Base-by-base conservation (phyloP, 1,140 invertebrate genomes). In the Dermatophagoides farinae region DNA sequence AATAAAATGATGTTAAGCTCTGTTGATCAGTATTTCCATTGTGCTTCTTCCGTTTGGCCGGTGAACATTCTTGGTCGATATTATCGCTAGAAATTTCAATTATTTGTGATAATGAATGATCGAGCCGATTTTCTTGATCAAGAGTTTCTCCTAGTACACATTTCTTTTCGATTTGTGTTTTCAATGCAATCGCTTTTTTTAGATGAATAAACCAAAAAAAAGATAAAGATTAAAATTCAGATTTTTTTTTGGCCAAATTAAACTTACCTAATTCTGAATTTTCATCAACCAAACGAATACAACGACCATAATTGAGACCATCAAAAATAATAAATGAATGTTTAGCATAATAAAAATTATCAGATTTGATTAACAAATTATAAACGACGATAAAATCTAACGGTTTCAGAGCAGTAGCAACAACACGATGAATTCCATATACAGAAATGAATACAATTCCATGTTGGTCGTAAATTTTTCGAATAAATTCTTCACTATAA, bases 191-290 rank as follows among this genome's bases (percentile, higher is more conserved):
- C 8, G 31, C 31, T 31, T 31, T 31, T 31, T 31, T 4, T 4
- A 31, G 8, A 31, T 31, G 31, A 8, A n/a, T n/a, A n/a, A n/a
- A n/a, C n/a, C n/a, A n/a, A n/a, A n/a, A 31, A 31, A 31, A 31
- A 31, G 8, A 31, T 4, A 31, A 4, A 2, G 31, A 31, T 31
- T 20, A 44, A 10, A 44, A 44, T 44, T 44, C 6, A n/a, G n/a
- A n/a, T n/a, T n/a, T n/a, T n/a, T n/a, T n/a, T n/a, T n/a, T n/a
- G n/a, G 43, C 2, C 43, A 38, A 55, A 55, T 38, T 5, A 55
- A 55, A 50, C 47, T 39, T 55, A 55, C 53, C 53, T 20, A 55
- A 20, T 14, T 39, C 12, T 5, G 53, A 55, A 20, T 55, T 55
- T 55, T 14, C 11, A 6, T 39, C 14, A 44, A 5, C 16, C 12